phyloP scores from a whole-genome alignment of 2,888 invertebrate species.

The Leistus spinibarbis region DNA sequence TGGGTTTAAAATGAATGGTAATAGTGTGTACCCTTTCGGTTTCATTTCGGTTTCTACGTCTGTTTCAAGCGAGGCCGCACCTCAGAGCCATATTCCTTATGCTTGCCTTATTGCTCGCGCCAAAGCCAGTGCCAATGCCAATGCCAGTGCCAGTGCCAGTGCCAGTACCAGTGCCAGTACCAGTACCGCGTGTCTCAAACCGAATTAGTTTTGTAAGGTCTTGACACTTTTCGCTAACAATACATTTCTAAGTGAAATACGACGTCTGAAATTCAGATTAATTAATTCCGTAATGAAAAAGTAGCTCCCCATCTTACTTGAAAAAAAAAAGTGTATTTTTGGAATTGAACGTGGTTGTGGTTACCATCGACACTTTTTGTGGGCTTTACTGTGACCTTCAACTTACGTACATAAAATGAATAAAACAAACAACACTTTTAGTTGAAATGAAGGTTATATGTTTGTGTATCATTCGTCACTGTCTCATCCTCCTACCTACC shows the following conservation, averaged over 20 bases:
- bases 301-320: not conserved
- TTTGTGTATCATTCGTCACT: too few relatives aligned
- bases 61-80: not conserved
- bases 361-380: too few relatives aligned
- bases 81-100: not conserved
- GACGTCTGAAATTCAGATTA: not conserved
- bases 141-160: not conserved
- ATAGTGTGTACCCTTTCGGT: not conserved
- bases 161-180: not conserved
- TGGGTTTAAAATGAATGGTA: not conserved
- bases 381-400: too few relatives aligned
- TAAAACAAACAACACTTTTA: too few relatives aligned
- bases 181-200: not conserved
- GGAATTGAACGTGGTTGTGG: too few relatives aligned
- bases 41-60: not conserved
- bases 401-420: too few relatives aligned
- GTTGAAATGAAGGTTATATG: not conserved
- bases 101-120: not conserved
- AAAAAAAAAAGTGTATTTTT: not conserved
- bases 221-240: not conserved
- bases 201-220: not conserved
- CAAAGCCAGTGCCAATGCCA: not conserved
- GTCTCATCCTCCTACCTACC: too few relatives aligned
- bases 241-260: not conserved
- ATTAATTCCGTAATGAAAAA: constrained; percentile 3